Percentiles rank a stretch among this genome's conserved stretches.
phyloP scores from a whole-genome alignment of 2,888 invertebrate species.

The Amphipoea lucens region DNA sequence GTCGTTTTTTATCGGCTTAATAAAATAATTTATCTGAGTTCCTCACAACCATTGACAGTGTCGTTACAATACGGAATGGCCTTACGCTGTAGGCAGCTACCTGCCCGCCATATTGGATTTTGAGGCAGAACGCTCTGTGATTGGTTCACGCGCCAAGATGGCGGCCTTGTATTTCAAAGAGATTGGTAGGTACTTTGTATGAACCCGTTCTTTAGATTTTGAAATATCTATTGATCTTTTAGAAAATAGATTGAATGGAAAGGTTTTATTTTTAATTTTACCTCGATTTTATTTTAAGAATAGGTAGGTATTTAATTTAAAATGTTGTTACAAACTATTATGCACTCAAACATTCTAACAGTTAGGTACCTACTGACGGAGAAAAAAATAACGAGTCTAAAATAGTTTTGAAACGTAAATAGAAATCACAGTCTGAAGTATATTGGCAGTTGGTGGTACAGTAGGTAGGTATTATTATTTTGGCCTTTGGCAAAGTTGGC shows the following conservation, averaged over 20 bases:
- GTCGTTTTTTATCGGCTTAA: not conserved
- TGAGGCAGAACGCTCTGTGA: slow-evolving; percentile 75
- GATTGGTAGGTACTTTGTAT: slow-evolving; percentile 68
- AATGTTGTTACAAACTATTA: not conserved
- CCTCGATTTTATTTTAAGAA: not conserved
- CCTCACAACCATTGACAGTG: slow-evolving; percentile 72
- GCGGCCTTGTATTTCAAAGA: slow-evolving; percentile 77
- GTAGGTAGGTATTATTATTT: slow-evolving; percentile 14
- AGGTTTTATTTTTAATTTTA: not conserved
- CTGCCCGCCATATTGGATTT: slow-evolving; percentile 83
- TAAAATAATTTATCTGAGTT: slow-evolving; percentile 59
- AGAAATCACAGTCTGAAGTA: slow-evolving; percentile 1
- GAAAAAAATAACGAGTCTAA: not conserved
- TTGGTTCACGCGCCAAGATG: slow-evolving; percentile 85
- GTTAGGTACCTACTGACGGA: too few species aligned
- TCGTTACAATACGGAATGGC: slow-evolving; percentile 82
- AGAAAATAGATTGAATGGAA: not conserved
- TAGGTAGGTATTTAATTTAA: not conserved
- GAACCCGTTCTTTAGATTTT: slow-evolving; percentile 63
- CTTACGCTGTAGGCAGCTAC: slow-evolving; percentile 73
- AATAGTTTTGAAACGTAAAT: slow-evolving; percentile 3
- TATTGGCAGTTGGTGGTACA: slow-evolving; percentile 7
- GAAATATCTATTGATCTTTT: slow-evolving; percentile 1
- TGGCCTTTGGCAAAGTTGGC: slow-evolving; percentile 20
- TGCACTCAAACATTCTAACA: not conserved